These are phyloP conservation scores for Lasiommata megera DNA, from an alignment of 2,888 invertebrate species.

Conservation along the genomic window DNA sequence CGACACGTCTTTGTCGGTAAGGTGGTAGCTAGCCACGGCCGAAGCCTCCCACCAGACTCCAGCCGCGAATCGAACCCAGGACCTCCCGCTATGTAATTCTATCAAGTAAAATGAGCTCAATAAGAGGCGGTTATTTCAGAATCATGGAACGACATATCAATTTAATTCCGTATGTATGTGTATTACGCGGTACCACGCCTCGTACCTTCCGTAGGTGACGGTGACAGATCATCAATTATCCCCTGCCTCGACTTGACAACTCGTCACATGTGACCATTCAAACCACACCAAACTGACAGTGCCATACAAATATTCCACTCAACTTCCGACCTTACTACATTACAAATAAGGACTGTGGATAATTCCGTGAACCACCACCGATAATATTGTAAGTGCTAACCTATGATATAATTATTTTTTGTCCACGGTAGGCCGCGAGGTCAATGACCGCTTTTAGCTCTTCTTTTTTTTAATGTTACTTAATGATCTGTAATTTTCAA, in stretches of 20 bases:
- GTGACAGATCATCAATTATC: constrained; percentile 59
- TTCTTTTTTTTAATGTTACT: constrained; percentile 24
- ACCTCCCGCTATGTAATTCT: too few species aligned
- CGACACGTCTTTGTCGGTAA: too few species aligned
- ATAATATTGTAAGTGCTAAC: constrained; percentile 13
- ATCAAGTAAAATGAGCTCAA: too few species aligned
- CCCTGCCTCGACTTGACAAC: constrained; percentile 53
- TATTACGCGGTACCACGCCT: constrained; percentile 22
- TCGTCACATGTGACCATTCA: constrained; percentile 48
- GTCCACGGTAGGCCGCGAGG: constrained; percentile 29
- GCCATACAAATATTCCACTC: constrained; percentile 8
- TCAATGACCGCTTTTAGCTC: constrained; percentile 27
- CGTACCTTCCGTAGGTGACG: constrained; percentile 34
- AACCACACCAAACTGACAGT: constrained; percentile 30
- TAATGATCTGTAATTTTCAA: constrained; percentile 25
- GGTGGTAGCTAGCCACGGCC: too few species aligned
- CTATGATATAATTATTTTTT: constrained; percentile 33
- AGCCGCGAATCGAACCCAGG: too few species aligned
- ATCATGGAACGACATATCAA: too few species aligned
- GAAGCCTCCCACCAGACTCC: too few species aligned
- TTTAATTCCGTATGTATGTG: too few species aligned
- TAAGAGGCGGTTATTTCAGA: too few species aligned
- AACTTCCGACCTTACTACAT: constrained; percentile 19
- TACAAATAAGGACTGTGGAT: neutral
- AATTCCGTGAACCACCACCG: neutral